Evolutionary conservation across 2,888 invertebrate genomes (phyloP).

Genomic region (Tryphoninae sp.): DNA sequence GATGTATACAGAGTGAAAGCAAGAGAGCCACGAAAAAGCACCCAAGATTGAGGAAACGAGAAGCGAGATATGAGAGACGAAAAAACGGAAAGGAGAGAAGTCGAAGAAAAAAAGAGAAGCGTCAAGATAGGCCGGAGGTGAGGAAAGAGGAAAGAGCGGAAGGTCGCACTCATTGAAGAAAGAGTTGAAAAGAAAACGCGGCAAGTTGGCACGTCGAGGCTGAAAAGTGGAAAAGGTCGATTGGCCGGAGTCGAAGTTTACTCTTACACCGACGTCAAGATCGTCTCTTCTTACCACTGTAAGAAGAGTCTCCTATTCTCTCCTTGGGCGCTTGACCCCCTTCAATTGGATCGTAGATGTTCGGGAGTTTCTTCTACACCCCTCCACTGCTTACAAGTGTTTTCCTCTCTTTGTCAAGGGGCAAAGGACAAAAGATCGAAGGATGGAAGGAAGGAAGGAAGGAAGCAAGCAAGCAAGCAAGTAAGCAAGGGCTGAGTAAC

Average conservation of each 20-base stretch:
- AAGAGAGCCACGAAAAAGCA: conserved; percentile 43
- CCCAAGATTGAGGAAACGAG: conserved; percentile 59
- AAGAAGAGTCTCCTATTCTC: neutral
- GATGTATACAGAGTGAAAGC: conserved; percentile 33
- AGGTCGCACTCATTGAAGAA: conserved; percentile 42
- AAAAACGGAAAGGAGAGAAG: conserved; percentile 18
- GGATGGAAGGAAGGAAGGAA: neutral
- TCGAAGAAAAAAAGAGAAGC: conserved; percentile 32
- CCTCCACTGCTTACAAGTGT: conserved; percentile 23
- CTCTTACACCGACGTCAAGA: conserved; percentile 30
- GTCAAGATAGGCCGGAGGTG: neutral
- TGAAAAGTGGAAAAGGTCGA: conserved; percentile 59
- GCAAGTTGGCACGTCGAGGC: conserved; percentile 24
- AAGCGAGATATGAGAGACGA: conserved; percentile 38
- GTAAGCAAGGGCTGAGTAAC: no score
- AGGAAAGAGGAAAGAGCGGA: conserved; percentile 2
- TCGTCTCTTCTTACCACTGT: conserved; percentile 40
- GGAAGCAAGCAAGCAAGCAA: no score
- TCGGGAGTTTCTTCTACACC: conserved; percentile 19
- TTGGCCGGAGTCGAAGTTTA: conserved; percentile 39
- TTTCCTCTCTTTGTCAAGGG: neutral
- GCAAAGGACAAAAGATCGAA: conserved; percentile 35
- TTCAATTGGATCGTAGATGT: neutral
- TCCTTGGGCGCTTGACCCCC: neutral
- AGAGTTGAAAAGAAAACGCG: conserved; percentile 37